Evolutionary conservation across 1,140 invertebrate species (phyloP).

Genomic region (Bradysia coprophila): DNA sequence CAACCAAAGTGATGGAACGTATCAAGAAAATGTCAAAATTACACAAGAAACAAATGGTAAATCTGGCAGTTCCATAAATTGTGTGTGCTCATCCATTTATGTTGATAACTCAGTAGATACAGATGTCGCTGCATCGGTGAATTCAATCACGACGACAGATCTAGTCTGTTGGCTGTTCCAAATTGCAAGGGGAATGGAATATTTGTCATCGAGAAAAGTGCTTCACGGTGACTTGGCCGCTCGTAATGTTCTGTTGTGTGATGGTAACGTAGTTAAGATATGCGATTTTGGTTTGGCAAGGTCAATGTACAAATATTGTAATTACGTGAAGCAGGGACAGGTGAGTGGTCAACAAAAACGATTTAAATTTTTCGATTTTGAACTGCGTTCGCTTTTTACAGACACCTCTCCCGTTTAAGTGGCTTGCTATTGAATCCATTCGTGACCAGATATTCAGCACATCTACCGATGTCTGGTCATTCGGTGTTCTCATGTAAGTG

Average conservation of each 20-base stretch:
- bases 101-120: too few relatives aligned
- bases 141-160: constrained; percentile 63
- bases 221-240: constrained; percentile 91
- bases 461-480: constrained; percentile 86
- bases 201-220: constrained; percentile 68
- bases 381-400: constrained; percentile 12
- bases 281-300: constrained; percentile 94
- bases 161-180: constrained; percentile 84
- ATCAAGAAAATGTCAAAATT: too few relatives aligned
- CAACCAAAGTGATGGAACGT: too few relatives aligned
- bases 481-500: constrained; percentile 79
- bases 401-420: constrained; percentile 61
- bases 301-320: constrained; percentile 78
- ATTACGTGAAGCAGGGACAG: constrained; percentile 82
- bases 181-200: constrained; percentile 90
- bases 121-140: too few relatives aligned
- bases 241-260: constrained; percentile 83
- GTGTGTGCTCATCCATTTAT: too few relatives aligned
- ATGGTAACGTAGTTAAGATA: constrained; percentile 81
- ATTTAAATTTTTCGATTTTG: too few relatives aligned
- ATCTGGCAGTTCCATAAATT: too few relatives aligned
- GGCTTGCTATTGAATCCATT: constrained; percentile 69
- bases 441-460: constrained; percentile 63
- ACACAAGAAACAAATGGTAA: too few relatives aligned
- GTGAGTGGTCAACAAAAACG: constrained; percentile 37